Conservation (phyloP, 2,797 vertebrate species). For the Odontamblyopus rebecca region DNA sequence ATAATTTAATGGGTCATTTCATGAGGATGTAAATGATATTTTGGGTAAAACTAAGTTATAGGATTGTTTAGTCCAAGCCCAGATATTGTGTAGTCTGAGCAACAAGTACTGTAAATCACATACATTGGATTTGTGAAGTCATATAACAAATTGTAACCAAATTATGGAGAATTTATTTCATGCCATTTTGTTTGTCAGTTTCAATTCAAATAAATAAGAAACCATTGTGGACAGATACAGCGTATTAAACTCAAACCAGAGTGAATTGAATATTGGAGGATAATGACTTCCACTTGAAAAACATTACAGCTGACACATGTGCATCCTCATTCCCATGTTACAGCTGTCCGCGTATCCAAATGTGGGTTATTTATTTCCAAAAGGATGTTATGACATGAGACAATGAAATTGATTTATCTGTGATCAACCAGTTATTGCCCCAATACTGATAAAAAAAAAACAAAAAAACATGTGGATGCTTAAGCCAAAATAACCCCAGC, state of each 20-base stretch:
- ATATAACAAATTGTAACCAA: constrained; percentile 23
- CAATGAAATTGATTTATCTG: constrained; percentile 3
- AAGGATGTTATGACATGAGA: constrained; percentile 27
- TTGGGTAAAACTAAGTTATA: neutral
- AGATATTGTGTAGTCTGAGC: neutral
- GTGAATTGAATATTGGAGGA: constrained; percentile 6
- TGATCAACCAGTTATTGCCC: neutral
- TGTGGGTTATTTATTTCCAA: constrained; percentile 30
- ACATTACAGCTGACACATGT: constrained; percentile 42
- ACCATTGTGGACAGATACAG: neutral
- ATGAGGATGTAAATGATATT: neutral
- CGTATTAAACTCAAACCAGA: constrained; percentile 35
- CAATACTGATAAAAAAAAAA: neutral
- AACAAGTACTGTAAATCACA: neutral
- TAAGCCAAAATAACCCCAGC: neutral
- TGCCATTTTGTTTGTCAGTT: constrained; percentile 45
- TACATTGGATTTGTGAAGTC: constrained; percentile 9
- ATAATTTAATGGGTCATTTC: neutral
- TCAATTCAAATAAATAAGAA: constrained; percentile 26
- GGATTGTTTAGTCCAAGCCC: neutral
- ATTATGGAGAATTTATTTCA: constrained; percentile 14
- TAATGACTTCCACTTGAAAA: constrained; percentile 54
- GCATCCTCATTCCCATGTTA: constrained; percentile 43
- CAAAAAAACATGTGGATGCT: neutral
- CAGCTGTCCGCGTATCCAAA: neutral